Conservation (phyloP, 2,888 invertebrate genomes). For the Enchytraeus crypticus region DNA sequence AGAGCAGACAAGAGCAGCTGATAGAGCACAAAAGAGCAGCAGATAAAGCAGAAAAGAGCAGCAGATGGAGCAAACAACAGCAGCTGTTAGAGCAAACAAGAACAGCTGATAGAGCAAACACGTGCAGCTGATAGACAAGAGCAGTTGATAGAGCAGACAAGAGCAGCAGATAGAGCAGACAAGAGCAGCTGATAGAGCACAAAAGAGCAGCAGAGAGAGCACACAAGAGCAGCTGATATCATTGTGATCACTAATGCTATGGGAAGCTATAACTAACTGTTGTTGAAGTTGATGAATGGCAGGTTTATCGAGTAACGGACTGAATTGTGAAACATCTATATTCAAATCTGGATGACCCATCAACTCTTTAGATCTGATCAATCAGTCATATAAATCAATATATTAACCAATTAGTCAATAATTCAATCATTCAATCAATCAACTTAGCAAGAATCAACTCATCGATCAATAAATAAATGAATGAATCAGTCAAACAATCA, state of each 20-base stretch:
- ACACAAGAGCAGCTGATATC: no score
- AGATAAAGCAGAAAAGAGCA: no score
- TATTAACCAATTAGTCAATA: background rate
- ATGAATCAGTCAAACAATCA: background rate
- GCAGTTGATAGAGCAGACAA: no score
- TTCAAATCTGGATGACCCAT: constrained; percentile 75
- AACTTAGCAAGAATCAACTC: background rate
- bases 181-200: no score
- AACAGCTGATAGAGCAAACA: no score
- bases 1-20: no score
- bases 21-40: no score
- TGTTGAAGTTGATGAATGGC: constrained; percentile 70
- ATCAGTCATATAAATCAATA: background rate
- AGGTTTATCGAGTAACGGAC: constrained; percentile 67
- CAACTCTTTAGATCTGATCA: constrained; percentile 63
- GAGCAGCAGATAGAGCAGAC: constrained; percentile 3
- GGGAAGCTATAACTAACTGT: constrained; percentile 60
- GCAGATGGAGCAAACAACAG: no score
- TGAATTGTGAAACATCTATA: constrained; percentile 59
- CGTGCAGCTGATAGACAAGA: no score
- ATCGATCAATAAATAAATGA: background rate
- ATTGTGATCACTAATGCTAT: no score
- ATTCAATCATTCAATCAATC: background rate
- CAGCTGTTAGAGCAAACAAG: no score
- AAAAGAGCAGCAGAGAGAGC: no score